Base-by-base conservation (phyloP, 2,113 vertebrate species). In the Sinocyclocheilus maitianheensis region DNA sequence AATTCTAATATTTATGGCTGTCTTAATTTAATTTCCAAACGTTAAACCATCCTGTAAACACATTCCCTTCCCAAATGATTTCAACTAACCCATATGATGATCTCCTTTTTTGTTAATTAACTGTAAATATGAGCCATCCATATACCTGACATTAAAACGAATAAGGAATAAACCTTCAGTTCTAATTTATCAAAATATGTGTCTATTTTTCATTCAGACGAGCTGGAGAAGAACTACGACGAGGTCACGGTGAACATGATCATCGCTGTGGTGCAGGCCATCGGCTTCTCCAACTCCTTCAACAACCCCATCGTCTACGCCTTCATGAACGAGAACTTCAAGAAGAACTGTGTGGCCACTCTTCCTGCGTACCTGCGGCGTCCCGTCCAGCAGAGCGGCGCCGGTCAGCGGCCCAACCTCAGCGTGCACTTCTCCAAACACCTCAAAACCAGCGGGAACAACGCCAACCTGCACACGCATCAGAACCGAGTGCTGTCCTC, bases 311-410 rank as follows among this genome's bases (percentile, higher is more conserved):
- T 96, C 3, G 93, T 96, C 24, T 96, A 96, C 14, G 95, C 95
- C 26, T 96, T 96, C 91, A 95, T 96, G 95, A 96, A 96, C 34
- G 95, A 96, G 84, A 96, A 94, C 91, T 96, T 96, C 90, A 95
- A 96, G 91, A 95, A 96, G 91, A 96, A 93, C 89, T 96, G 95
- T 62, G 80, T 95, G 83, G 91, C 95, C 22, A 91, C 95, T 0
- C 91, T 96, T 20, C 95, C 94, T 12, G 77, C 86, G 22, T 94
- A 93, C 76, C 75, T 93, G 58, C 78, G 86, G 0, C 92, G 91
- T 26, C 90, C 90, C 0, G 78, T 71, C 86, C 92, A 88, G 78
- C 89, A 85, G 69, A 74, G 37, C 0, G 65, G 34, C 1, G 72
- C 80, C 1, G 80, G 1, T 6, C 91, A 74, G 63, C 89, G 43